Evolutionary conservation across 2,888 invertebrate genomes (phyloP).

Genomic region (Cabera pusaria): DNA sequence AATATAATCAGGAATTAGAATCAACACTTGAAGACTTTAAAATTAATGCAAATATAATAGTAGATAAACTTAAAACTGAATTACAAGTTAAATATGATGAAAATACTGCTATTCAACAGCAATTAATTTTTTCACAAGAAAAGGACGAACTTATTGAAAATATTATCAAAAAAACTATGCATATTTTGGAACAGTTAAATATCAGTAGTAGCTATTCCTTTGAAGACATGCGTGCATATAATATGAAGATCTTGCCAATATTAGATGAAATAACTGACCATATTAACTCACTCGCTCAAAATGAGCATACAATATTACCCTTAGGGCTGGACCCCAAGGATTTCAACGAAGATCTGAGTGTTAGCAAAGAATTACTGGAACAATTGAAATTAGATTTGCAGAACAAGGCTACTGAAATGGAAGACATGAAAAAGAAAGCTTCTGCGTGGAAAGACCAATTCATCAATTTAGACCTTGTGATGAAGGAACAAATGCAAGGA

Average conservation of each 20-base stretch:
- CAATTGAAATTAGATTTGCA: constrained; percentile 49
- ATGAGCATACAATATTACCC: too few species aligned
- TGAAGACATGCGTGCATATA: too few species aligned
- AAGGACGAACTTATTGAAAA: constrained; percentile 40
- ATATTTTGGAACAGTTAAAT: constrained; percentile 37
- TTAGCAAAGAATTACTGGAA: constrained; percentile 43
- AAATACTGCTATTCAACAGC: constrained; percentile 27
- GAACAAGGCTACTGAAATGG: constrained; percentile 50
- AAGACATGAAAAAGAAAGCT: constrained; percentile 48
- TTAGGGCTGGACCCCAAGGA: too few species aligned
- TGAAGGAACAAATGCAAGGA: constrained; percentile 50
- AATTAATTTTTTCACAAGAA: constrained; percentile 28
- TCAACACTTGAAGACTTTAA: constrained; percentile 25
- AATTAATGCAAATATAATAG: constrained; percentile 20
- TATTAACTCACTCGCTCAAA: constrained; percentile 39
- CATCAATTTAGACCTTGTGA: constrained; percentile 38
- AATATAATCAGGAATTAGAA: constrained; percentile 26
- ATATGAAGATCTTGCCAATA: too few species aligned
- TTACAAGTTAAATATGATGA: constrained; percentile 36
- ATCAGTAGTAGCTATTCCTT: too few species aligned
- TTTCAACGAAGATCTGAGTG: constrained; percentile 38
- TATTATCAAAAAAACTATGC: constrained; percentile 39
- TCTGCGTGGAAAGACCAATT: constrained; percentile 53
- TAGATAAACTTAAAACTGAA: constrained; percentile 30
- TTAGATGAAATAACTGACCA: constrained; percentile 48